Base-by-base conservation (phyloP, 1,140 invertebrate genomes). In the Phymastichus coffea region DNA sequence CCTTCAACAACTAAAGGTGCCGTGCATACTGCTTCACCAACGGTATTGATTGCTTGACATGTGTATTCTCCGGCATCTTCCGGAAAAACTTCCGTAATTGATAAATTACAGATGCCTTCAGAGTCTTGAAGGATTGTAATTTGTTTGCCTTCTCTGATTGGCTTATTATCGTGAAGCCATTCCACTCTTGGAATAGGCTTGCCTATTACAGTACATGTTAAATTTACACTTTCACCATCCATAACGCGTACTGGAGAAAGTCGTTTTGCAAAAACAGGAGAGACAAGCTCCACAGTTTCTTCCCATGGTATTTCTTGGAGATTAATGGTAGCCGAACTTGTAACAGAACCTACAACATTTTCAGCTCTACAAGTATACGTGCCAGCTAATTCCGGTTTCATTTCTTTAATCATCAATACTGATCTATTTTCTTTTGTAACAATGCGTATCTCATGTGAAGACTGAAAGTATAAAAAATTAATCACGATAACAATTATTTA, bases 1-100 rank as follows among this genome's bases (percentile, higher is more conserved):
- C 90, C 88, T 88, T 94, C 92, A 61, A 95, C 89, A 70, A 87
- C 80, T 41, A 95, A 84, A 58, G 86, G 85, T 70, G 93, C 87
- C 70, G 86, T 86, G 67, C 90, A 93, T 62, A 89, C 82, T 52
- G 88, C 87, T 79, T 92, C 89, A 46, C 96, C 96, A 67, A 90
- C 86, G 70, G 86, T 84, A 81, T 98, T 98, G 25, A 86, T 82
- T 49, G 94, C 92, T 64, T 82, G 79, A 75, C 93, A 95, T 51
- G 85, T 86, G 75, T 97, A 97, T 76, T 87, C 86, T 19, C 94
- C 95, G 64, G 88, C 86, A 84, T 97, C 93, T 85, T 97, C 94
- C 4, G 94, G 93, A 75, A 96, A 97, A 23, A 95, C 93, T 86
- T 97, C 94, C 43, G 86, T 85, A 67, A 98, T 94, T 60, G 88